Conservation (phyloP, 2,113 vertebrate genomes). For the Lonchura striata region DNA sequence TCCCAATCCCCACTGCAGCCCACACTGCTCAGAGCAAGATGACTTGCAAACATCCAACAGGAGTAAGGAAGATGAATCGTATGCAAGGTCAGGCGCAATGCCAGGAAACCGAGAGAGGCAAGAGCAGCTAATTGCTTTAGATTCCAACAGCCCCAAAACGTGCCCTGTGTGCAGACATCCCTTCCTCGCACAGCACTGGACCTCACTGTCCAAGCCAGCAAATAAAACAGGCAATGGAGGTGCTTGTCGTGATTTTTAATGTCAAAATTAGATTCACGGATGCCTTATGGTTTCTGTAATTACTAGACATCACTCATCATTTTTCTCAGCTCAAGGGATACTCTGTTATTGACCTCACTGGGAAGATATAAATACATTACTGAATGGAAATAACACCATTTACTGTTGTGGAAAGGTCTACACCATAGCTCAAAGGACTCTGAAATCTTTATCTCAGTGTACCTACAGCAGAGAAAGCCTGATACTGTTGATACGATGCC, state of each 20-base stretch:
- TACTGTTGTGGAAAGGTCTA: conserved; percentile 5
- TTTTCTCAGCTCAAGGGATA: conserved; percentile 42
- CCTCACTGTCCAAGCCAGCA: background rate
- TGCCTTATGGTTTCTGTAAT: conserved; percentile 48
- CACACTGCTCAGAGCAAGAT: conserved; percentile 38
- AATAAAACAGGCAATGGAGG: background rate
- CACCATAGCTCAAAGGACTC: conserved; percentile 11
- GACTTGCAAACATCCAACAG: conserved; percentile 49
- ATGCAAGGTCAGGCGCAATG: conserved; percentile 49
- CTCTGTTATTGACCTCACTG: conserved; percentile 41
- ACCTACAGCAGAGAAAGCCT: background rate
- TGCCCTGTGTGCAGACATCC: conserved; percentile 37
- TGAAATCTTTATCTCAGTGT: background rate
- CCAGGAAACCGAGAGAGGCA: conserved; percentile 12
- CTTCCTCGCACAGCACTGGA: background rate
- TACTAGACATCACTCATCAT: conserved; percentile 53
- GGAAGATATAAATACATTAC: conserved; percentile 46
- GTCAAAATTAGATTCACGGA: conserved; percentile 28
- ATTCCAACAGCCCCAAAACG: conserved; percentile 27
- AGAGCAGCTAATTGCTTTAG: conserved; percentile 56
- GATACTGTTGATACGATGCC: background rate
- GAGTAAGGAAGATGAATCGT: conserved; percentile 41
- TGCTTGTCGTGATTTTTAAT: conserved; percentile 10
- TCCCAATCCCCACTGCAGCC: conserved; percentile 10
- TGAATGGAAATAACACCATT: conserved; percentile 36